Conservation (phyloP, 2,888 invertebrate species). For the Danaus chrysippus region DNA sequence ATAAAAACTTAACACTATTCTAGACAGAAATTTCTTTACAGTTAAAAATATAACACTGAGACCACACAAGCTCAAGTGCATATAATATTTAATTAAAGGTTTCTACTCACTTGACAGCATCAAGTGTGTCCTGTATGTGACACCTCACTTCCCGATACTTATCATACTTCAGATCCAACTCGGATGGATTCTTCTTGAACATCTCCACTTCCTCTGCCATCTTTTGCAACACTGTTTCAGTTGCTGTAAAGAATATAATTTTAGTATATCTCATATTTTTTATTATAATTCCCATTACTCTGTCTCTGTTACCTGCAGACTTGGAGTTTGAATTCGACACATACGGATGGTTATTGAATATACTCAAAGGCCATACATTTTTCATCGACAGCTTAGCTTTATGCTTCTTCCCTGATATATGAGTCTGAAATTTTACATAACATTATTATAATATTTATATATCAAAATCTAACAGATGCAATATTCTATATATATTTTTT, state of each 20-base stretch:
- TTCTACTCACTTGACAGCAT: conserved; percentile 54
- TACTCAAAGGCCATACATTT: conserved; percentile 54
- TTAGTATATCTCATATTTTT: conserved; percentile 11
- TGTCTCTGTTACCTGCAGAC: conserved; percentile 32
- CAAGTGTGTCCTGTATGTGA: conserved; percentile 59
- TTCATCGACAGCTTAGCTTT: conserved; percentile 53
- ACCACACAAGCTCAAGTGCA: conserved; percentile 17
- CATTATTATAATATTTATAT: neutral
- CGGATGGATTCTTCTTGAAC: conserved; percentile 39
- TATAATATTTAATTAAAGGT: neutral
- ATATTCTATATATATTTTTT: neutral
- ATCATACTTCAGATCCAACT: conserved; percentile 47
- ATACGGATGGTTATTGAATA: conserved; percentile 62
- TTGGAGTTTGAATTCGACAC: conserved; percentile 38
- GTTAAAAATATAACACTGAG: too few relatives aligned
- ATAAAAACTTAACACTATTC: too few relatives aligned
- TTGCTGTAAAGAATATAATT: conserved; percentile 35
- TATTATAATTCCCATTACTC: conserved; percentile 3
- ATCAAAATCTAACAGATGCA: neutral
- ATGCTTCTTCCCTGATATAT: conserved; percentile 74
- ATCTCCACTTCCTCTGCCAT: conserved; percentile 52
- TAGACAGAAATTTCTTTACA: too few relatives aligned
- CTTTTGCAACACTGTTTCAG: conserved; percentile 48
- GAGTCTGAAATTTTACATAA: conserved; percentile 48
- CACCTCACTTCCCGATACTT: conserved; percentile 48